phyloP scores from a whole-genome alignment of 2,888 invertebrate species.

The Orthonevra nobilis region DNA sequence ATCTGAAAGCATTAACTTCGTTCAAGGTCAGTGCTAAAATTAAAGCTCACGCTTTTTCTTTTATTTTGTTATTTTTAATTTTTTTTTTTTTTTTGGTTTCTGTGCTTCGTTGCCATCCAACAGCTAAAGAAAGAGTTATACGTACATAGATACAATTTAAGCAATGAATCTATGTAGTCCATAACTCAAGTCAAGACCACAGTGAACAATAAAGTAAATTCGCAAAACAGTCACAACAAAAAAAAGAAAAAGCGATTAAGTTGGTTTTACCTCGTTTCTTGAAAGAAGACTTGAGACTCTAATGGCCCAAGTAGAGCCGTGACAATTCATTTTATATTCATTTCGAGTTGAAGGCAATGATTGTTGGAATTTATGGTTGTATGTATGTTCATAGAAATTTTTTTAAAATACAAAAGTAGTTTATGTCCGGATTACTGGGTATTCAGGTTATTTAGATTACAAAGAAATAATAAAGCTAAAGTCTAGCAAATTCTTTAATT shows the following conservation, averaged over 20 bases:
- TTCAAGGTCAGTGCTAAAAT: constrained; percentile 37
- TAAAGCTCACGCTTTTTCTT: constrained; percentile 4
- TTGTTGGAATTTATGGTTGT: no score
- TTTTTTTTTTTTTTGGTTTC: not conserved
- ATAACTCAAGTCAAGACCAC: constrained; percentile 19
- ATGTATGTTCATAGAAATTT: no score
- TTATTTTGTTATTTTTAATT: no score
- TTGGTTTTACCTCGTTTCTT: not conserved
- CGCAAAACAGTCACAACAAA: not conserved
- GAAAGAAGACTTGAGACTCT: not conserved
- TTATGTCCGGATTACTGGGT: no score
- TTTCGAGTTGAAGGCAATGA: no score
- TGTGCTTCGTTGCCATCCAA: no score
- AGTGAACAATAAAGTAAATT: not conserved
- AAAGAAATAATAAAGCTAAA: no score
- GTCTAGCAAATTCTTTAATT: no score
- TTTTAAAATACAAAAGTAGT: no score
- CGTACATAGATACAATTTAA: constrained; percentile 16
- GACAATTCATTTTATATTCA: no score
- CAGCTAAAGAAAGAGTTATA: constrained; percentile 2
- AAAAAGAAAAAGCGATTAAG: not conserved
- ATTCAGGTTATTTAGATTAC: no score
- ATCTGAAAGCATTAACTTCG: constrained; percentile 22
- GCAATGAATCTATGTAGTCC: not conserved
- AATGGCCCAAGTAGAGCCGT: no score